A percentile compares a stretch with the other conserved stretches of the same genome.
These are phyloP conservation scores for Palloptera scutellata DNA, from an alignment of 2,888 invertebrate genomes.

Conservation along the genomic window DNA sequence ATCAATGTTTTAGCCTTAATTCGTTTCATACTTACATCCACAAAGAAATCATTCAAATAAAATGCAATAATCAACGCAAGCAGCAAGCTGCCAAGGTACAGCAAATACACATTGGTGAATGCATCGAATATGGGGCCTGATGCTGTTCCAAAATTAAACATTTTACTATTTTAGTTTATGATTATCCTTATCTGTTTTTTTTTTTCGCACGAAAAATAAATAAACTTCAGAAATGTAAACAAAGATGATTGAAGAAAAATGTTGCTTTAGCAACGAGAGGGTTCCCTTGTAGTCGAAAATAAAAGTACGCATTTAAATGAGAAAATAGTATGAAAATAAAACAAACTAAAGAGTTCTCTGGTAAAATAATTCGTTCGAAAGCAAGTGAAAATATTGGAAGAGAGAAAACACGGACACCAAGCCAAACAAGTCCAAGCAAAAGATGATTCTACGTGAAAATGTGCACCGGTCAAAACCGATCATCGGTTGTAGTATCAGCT, in stretches of 20 bases:
- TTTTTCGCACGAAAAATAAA: not conserved
- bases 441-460: too few relatives aligned
- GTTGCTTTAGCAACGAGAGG: not conserved
- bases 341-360: too few relatives aligned
- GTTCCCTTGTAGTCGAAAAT: not conserved
- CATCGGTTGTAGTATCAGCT: too few relatives aligned
- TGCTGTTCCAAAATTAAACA: constrained; percentile 36
- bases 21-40: too few relatives aligned
- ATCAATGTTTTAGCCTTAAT: too few relatives aligned
- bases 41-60: constrained; percentile 44
- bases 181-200: not conserved
- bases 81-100: constrained; percentile 45
- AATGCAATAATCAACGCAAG: constrained; percentile 46
- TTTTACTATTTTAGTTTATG: constrained; percentile 13
- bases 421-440: too few relatives aligned
- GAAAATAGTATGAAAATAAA: too few relatives aligned
- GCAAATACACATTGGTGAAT: constrained; percentile 44
- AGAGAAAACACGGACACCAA: too few relatives aligned
- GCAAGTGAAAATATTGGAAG: too few relatives aligned
- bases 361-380: too few relatives aligned
- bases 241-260: constrained; percentile 12
- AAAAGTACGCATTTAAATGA: not conserved
- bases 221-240: constrained; percentile 8
- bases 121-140: constrained; percentile 38
- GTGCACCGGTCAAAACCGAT: too few relatives aligned